Evolutionary conservation across 2,888 invertebrate genomes (phyloP), one percentile per base, ranked within the genome.

Genomic region (Stenichneumon culpator): DNA sequence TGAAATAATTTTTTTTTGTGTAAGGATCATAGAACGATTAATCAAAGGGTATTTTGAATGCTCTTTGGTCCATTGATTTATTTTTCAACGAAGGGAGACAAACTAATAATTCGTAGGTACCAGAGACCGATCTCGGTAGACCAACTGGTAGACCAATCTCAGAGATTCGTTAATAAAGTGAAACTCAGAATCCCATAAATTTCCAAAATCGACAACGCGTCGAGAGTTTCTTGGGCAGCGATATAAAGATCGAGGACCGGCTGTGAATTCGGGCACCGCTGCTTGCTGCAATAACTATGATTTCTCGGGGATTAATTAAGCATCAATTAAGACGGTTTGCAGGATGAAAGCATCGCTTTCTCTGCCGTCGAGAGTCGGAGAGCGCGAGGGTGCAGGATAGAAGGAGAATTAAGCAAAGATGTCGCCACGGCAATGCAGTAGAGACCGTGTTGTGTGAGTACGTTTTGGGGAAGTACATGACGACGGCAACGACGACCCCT

Each of bases 371-470:
- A 72, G 81, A 69, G 69, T 28, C 36, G n/a, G 70, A 44, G 67
- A 73, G 25, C 44, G 22, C 47, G 67, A 67, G 79, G 80, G 72
- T 47, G 81, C 32, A 78, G 52, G 73, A 74, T 47, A 74, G 74
- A 79, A 79, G 65, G 77, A 67, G 79, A 81, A 87, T 93, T 93
- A 93, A 92, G 93, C 92, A 93, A 93, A 93, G 93, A 93, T 94
- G 93, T 93, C 91, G 93, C 93, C 92, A 89, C 81, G 80, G 87
- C 91, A 89, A 91, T 87, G 90, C 87, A 83, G 79, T 83, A 72
- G 28, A 57, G 74, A 77, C 63, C 28, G 50, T 16, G 52, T 70
- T 19, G 36, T 68, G 60, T 57, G 44, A 78, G 80, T 54, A 84
- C 78, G 60, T 82, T 75, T 68, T 78, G 57, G 79, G 69, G 65